These are phyloP conservation scores for Brienomyrus longianalis DNA, from an alignment of 2,113 vertebrate genomes.

Conservation along the genomic window DNA sequence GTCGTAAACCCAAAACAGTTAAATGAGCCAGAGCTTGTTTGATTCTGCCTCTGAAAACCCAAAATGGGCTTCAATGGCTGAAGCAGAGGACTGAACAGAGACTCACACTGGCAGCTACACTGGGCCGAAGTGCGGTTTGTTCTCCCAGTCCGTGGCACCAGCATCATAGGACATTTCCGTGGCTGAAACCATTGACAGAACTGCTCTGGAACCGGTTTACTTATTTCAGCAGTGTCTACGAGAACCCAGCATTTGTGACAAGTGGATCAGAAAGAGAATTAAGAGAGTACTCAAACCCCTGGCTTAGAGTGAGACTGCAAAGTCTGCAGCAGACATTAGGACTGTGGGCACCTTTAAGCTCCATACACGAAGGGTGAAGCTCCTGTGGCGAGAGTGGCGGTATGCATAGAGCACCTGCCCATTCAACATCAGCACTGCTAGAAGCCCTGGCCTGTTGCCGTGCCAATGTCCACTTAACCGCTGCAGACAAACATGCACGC, in stretches of 20 bases:
- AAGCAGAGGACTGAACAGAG: slow-evolving; percentile 18
- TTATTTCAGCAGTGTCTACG: background rate
- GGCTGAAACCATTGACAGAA: background rate
- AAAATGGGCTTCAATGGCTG: slow-evolving; percentile 28
- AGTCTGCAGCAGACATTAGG: slow-evolving; percentile 24
- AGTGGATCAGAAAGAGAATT: slow-evolving; percentile 1
- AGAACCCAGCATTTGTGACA: background rate
- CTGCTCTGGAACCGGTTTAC: background rate
- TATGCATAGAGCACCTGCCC: slow-evolving; percentile 59
- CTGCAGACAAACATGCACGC: background rate
- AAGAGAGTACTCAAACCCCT: slow-evolving; percentile 16
- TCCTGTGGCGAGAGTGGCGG: slow-evolving; percentile 45
- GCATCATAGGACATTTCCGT: background rate
- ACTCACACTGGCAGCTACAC: slow-evolving; percentile 41
- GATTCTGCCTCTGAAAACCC: slow-evolving; percentile 42
- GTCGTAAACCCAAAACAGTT: slow-evolving; percentile 47
- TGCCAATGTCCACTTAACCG: background rate
- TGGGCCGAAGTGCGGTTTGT: slow-evolving; percentile 44
- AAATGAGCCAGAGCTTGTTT: slow-evolving; percentile 27
- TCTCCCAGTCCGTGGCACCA: slow-evolving; percentile 31
- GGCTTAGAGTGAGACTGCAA: background rate
- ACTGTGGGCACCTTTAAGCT: background rate
- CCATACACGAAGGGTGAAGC: slow-evolving; percentile 36
- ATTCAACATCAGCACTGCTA: background rate
- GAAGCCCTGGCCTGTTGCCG: background rate